Evolutionary conservation across 2,797 vertebrate species (phyloP), one percentile per base, ranked within the genome.

Genomic region (Scleropages formosus): DNA sequence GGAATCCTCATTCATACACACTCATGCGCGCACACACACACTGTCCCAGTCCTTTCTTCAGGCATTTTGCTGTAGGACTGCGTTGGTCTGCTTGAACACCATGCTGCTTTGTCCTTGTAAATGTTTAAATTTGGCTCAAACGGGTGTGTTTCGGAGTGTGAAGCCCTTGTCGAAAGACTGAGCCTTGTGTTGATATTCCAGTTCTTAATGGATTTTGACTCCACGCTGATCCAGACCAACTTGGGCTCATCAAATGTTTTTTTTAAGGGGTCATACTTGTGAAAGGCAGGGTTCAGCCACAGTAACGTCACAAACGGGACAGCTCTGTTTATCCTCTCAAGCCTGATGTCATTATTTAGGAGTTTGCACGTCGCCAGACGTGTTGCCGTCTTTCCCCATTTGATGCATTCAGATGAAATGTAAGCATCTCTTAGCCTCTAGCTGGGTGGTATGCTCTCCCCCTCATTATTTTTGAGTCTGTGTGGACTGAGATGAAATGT

Each of bases 91-190:
- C 78, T 74, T 73, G 82, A 86, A 83, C 78, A 84, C 84, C 81
- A 84, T 80, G 77, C 80, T 84, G 83, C 86, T 73, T 31, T 46
- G 65, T 88, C 82, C 90, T 88, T 91, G 81, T 84, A 85, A 82
- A 87, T 87, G 82, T 89, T 88, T 89, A 85, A 87, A 85, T 75
- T 73, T 13, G 58, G 63, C 73, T 75, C 69, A 77, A 72, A 80
- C 82, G 79, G 61, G 27, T 76, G 84, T 87, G 87, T 90, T 83
- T 77, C 83, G 12, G 63, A 79, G 67, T 86, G 84, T 88, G 76
- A 87, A 80, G 80, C 85, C 76, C 60, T n/a, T n/a, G n/a, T n/a
- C n/a, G n/a, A n/a, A n/a, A n/a, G n/a, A n/a, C n/a, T n/a, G n/a
- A n/a, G n/a, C n/a, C n/a, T n/a, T n/a, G n/a, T n/a, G 31, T 39